These are phyloP conservation scores for Loripinus fragilis DNA, from an alignment of 2,888 invertebrate genomes.

Conservation along the genomic window DNA sequence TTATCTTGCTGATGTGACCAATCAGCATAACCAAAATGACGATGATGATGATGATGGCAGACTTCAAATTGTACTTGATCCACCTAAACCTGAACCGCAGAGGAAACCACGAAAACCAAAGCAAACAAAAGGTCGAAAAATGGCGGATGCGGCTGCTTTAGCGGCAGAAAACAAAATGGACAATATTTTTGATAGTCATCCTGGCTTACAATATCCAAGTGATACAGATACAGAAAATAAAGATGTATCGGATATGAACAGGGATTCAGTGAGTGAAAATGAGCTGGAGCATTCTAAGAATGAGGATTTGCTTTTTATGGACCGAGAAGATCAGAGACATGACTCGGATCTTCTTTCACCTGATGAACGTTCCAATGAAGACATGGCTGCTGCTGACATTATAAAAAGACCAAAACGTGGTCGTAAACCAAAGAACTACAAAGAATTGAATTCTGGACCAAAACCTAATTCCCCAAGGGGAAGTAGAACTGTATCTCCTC, in stretches of 20 bases:
- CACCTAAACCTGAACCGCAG: slow-evolving; percentile 55
- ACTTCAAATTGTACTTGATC: slow-evolving; percentile 61
- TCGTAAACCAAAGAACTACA: slow-evolving; percentile 72
- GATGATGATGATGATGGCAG: slow-evolving; percentile 59
- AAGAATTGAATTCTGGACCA: slow-evolving; percentile 68
- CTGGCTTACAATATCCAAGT: slow-evolving; percentile 26
- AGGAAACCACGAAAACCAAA: slow-evolving; percentile 52
- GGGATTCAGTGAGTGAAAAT: slow-evolving; percentile 58
- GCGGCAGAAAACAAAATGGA: slow-evolving; percentile 56
- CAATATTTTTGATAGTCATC: slow-evolving; percentile 48
- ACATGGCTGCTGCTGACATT: slow-evolving; percentile 45
- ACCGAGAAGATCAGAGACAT: slow-evolving; percentile 59
- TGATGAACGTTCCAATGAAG: slow-evolving; percentile 59
- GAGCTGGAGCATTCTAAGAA: slow-evolving; percentile 55
- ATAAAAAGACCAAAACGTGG: slow-evolving; percentile 59
- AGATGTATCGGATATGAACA: slow-evolving; percentile 47
- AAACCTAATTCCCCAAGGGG: slow-evolving; percentile 68
- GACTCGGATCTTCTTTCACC: slow-evolving; percentile 62
- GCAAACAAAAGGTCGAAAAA: slow-evolving; percentile 46
- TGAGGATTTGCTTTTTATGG: slow-evolving; percentile 58
- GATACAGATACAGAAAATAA: slow-evolving; percentile 30
- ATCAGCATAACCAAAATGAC: slow-evolving; percentile 46
- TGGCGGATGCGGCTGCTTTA: slow-evolving; percentile 49
- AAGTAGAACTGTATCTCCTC: slow-evolving; percentile 62
- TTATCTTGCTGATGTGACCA: slow-evolving; percentile 44